phyloP scores from a whole-genome alignment of 2,113 vertebrate genomes.

The Chitala chitala region DNA sequence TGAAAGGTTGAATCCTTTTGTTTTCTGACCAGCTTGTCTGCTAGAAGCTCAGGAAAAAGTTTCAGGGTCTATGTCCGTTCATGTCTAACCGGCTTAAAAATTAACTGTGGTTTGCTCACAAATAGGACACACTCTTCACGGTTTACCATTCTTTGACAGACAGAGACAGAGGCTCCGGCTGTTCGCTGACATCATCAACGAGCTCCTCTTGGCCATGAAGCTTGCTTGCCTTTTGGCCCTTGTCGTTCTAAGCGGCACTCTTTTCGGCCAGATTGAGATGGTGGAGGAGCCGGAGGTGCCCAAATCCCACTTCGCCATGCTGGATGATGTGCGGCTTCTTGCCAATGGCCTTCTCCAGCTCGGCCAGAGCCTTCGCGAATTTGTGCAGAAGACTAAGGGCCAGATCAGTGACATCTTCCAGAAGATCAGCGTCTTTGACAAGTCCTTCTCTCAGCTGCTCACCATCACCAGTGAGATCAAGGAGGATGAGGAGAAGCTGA shows the following conservation, averaged over 20 bases:
- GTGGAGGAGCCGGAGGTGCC: conserved; percentile 50
- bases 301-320: conserved; percentile 72
- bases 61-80: conserved; percentile 55
- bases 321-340: conserved; percentile 82
- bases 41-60: not conserved
- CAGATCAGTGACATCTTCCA: conserved; percentile 87
- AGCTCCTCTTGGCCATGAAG: conserved; percentile 53
- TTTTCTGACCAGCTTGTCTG: conserved; percentile 22
- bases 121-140: not conserved
- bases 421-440: conserved; percentile 84
- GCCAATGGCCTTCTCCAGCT: conserved; percentile 85
- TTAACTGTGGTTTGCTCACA: conserved; percentile 49
- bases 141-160: not conserved
- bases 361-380: conserved; percentile 83
- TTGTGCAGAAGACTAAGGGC: conserved; percentile 83
- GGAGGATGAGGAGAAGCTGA: conserved; percentile 82
- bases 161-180: not conserved
- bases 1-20: not conserved
- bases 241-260: conserved; percentile 46
- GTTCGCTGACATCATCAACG: conserved; percentile 3
- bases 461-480: conserved; percentile 79
- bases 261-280: conserved; percentile 49
- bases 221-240: conserved; percentile 43
- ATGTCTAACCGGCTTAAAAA: conserved; percentile 64
- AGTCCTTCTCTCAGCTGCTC: conserved; percentile 77